phyloP scores from a whole-genome alignment of 30 jellyfish, hydroid and myxozoan species.

The Chironex yamaguchii region DNA sequence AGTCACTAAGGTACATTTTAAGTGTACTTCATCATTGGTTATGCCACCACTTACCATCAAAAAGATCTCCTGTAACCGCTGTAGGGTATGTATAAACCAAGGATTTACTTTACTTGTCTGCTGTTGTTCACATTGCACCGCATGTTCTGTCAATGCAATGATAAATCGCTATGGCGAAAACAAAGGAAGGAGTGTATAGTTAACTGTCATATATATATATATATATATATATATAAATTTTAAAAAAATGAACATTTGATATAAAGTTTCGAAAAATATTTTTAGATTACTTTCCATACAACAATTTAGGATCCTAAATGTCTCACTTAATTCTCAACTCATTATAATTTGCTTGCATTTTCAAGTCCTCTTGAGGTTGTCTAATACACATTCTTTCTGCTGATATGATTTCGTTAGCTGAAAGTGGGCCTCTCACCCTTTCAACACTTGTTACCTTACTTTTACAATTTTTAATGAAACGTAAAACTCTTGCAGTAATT shows the following conservation, averaged over 20 bases:
- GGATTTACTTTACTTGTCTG: conserved; percentile 74
- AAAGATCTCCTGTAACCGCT: conserved; percentile 92
- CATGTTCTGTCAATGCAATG: conserved; percentile 91
- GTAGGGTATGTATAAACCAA: conserved; percentile 94
- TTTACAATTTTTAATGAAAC: conserved; percentile 12
- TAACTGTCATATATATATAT: too few species aligned
- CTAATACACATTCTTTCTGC: conserved; percentile 45
- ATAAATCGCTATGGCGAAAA: conserved; percentile 98
- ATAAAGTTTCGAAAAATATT: too few species aligned
- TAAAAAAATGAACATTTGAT: too few species aligned
- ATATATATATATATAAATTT: too few species aligned
- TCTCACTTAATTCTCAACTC: too few species aligned
- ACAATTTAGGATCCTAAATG: too few species aligned
- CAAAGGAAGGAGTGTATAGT: too few species aligned
- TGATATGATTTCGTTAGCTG: conserved; percentile 5
- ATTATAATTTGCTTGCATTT: not conserved
- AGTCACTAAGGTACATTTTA: too few species aligned
- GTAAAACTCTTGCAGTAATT: conserved; percentile 29
- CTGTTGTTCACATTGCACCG: conserved; percentile 94
- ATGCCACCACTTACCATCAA: conserved; percentile 78
- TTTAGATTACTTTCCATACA: too few species aligned
- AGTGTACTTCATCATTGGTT: too few species aligned
- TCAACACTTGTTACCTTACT: conserved; percentile 4
- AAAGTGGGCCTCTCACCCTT: not conserved
- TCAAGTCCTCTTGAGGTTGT: conserved; percentile 7